Base-by-base conservation (phyloP, 2,797 vertebrate species). In the Gobio occitaniae region DNA sequence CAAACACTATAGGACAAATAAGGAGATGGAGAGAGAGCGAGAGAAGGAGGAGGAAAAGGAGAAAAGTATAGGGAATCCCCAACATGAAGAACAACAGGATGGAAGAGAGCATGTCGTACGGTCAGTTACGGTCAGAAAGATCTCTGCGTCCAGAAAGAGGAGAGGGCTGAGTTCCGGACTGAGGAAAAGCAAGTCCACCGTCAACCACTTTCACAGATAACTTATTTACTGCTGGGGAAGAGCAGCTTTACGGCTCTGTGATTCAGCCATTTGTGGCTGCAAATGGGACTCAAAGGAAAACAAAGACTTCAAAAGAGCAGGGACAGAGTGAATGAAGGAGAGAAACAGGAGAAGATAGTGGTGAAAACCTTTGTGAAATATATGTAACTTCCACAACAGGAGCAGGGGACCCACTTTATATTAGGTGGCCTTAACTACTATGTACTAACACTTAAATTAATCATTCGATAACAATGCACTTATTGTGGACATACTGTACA, bases 1-100 rank as follows among this genome's bases (percentile, higher is more conserved):
- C 92, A 94, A 93, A 94, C 71, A 82, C 80, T 84, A 32, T 32
- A 87, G 75, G 86, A 80, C 70, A 92, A 91, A 95, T 94, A 94
- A 95, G 93, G 91, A 92, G 90, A 93, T 77, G 52, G 69, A 71
- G 54, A 84, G 63, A 84, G 69, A 66, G 69, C 70, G 86, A 84
- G 48, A 85, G 71, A 78, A 72, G 15, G 66, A 78, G 52, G 65
- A 66, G 56, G 47, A 52, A 50, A 82, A 78, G 17, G 21, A 71
- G 54, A 68, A 54, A 84, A 63, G 54, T 48, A 63, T 29, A 81
- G 89, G 89, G 89, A 84, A 86, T 82, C 87, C 85, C 89, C 89
- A 83, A 86, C 66, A 75, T 80, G 65, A 78, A 78, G 52, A 84
- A 87, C 44, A 89, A 89, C 89, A 89, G 89, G 89, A 89, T 88